Conservation (phyloP, 1,140 invertebrate genomes). For the Heliconius eleuchia region DNA sequence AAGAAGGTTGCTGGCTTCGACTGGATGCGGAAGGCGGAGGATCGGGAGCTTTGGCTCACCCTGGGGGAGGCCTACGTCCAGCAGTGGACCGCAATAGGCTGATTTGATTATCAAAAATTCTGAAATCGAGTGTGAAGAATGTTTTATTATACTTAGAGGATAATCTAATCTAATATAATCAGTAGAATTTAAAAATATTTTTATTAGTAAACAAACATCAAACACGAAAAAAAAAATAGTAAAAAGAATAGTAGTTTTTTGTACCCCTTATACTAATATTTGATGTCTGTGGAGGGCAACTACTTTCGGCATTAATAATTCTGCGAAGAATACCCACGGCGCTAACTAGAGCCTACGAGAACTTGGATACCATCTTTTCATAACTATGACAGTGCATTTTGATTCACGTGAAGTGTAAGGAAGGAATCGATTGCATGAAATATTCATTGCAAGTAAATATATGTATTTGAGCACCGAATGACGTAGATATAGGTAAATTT, state of each 20-base stretch:
- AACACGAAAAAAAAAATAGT: not conserved
- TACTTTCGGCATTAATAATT: slow-evolving; percentile 53
- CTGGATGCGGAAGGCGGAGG: too few relatives aligned
- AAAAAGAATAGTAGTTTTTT: not conserved
- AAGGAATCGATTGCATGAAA: not conserved
- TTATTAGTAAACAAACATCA: too few relatives aligned
- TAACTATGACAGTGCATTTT: slow-evolving; percentile 44
- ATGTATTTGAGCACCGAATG: not conserved
- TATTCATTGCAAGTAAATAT: slow-evolving; percentile 4
- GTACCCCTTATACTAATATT: slow-evolving; percentile 28
- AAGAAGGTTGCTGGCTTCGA: too few relatives aligned
- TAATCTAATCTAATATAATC: too few relatives aligned
- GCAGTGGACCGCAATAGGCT: too few relatives aligned
- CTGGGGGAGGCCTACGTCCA: too few relatives aligned
- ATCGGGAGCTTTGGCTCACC: too few relatives aligned
- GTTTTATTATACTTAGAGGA: too few relatives aligned
- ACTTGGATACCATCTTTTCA: slow-evolving; percentile 50
- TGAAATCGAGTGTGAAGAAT: too few relatives aligned
- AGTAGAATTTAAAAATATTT: too few relatives aligned
- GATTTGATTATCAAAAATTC: too few relatives aligned
- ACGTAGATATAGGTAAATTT: not conserved
- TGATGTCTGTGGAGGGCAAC: slow-evolving; percentile 44
- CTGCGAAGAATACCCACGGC: slow-evolving; percentile 45
- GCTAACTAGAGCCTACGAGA: slow-evolving; percentile 49
- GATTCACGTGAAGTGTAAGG: slow-evolving; percentile 29